These are phyloP conservation scores for Eupleurogrammus muticus DNA, from an alignment of 2,797 vertebrate species.

Conservation along the genomic window DNA sequence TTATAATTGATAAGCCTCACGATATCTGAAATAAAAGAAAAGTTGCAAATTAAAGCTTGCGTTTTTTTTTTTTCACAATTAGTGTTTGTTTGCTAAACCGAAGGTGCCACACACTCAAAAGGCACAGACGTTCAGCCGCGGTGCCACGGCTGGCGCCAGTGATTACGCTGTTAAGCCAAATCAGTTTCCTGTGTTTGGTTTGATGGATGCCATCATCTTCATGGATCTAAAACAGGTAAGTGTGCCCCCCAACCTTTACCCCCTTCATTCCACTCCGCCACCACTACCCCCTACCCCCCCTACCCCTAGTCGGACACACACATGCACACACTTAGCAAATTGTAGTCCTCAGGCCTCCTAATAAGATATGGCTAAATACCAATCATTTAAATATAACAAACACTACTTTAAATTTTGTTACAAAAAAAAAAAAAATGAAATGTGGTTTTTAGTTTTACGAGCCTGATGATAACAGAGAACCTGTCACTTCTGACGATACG, in stretches of 20 bases:
- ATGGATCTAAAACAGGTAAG: slow-evolving; percentile 71
- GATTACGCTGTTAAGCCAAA: slow-evolving; percentile 79
- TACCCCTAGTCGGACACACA: slow-evolving; percentile 18
- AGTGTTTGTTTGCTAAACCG: slow-evolving; percentile 24
- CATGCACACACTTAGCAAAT: slow-evolving; percentile 50
- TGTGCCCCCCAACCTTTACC: slow-evolving; percentile 38
- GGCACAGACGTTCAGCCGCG: slow-evolving; percentile 44
- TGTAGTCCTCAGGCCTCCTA: not conserved
- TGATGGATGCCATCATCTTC: slow-evolving; percentile 79
- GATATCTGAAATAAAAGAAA: not conserved
- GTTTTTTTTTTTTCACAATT: slow-evolving; percentile 12
- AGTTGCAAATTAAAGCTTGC: not conserved
- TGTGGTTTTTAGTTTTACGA: not conserved
- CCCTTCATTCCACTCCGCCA: slow-evolving; percentile 17
- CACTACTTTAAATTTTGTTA: not conserved
- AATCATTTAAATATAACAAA: not conserved
- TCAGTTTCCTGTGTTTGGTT: slow-evolving; percentile 80
- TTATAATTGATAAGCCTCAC: slow-evolving; percentile 10
- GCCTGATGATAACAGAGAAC: no score
- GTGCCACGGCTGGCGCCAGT: slow-evolving; percentile 79
- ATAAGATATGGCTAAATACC: not conserved
- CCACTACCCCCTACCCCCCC: slow-evolving; percentile 10
- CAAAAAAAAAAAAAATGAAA: no score
- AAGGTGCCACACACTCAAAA: slow-evolving; percentile 31
- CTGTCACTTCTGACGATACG: no score